Evolutionary conservation across 2,888 invertebrate species (phyloP), one percentile per base, ranked within the genome.

Genomic region (Eupithecia subfuscata): DNA sequence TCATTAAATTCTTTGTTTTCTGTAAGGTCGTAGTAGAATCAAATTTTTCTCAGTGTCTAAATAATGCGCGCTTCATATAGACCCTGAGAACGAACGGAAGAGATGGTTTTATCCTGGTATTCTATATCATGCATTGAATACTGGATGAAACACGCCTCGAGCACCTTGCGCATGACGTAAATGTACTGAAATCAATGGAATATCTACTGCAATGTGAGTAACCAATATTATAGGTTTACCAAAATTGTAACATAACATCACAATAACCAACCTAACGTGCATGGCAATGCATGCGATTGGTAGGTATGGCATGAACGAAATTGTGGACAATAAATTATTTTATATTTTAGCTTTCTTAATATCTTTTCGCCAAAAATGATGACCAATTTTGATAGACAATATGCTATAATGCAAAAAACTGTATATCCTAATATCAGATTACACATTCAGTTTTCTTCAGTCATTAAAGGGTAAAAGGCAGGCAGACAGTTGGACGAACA

Each of bases 81-180:
- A n/a, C n/a, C n/a, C n/a, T n/a, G n/a, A n/a, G n/a, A n/a, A 64
- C 2, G 7, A 18, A 16, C 30, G 25, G 45, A 16, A 30, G n/a
- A 34, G 1, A 30, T 45, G 63, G 25, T 63, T 30, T 63, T 30
- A 4, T 30, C 63, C 30, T 22, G n/a, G 22, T 68, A 52, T 64
- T 71, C 25, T 45, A 67, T 34, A 64, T 56, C 65, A 71, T 69
- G 74, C 34, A 60, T 74, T 74, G 48, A 74, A 48, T 48, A 48
- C 7, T 18, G 18, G 7, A 48, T 64, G 68, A 43, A 71, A 52
- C 3, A 63, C 70, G 69, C 69, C 71, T 45, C 71, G 45, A 48
- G 64, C 30, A 16, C 16, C 18, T 48, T 60, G 60, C 25, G 60
- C 12, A 12, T 64, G 16, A 6, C 34, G 34, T 64, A 34, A n/a